Percentiles rank a stretch among this genome's conserved stretches.
These are phyloP conservation scores for Rhombomys opimus DNA, from an alignment of 2,113 vertebrate genomes.

Conservation along the genomic window DNA sequence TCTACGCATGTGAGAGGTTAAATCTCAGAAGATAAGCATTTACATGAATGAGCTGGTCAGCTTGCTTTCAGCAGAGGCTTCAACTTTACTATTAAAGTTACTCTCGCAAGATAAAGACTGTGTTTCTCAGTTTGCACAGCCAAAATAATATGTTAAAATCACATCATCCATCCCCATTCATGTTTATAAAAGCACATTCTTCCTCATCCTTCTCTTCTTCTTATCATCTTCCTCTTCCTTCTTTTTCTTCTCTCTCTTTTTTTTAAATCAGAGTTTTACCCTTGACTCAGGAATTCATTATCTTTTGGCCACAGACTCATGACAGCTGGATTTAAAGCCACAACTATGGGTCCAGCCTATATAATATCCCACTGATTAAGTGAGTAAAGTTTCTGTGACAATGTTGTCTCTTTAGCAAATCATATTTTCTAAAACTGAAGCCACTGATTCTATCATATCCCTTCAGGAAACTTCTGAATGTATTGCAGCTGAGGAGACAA, in stretches of 20 bases:
- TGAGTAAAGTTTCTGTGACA: conserved; percentile 8
- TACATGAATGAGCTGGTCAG: not conserved
- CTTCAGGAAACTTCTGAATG: not conserved
- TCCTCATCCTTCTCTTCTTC: not conserved
- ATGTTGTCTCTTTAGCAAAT: not conserved
- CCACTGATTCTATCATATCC: not conserved
- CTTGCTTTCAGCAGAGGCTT: not conserved
- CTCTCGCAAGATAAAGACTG: not conserved
- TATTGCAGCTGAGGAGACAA: not conserved
- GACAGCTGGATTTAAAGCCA: not conserved
- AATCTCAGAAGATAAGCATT: not conserved
- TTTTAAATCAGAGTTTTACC: not conserved
- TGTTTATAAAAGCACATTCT: not conserved
- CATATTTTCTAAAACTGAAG: not conserved
- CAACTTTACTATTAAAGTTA: not conserved
- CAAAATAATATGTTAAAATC: not conserved
- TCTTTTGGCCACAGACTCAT: too few species aligned
- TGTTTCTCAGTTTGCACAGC: too few species aligned
- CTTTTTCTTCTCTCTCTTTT: not conserved
- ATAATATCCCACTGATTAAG: not conserved
- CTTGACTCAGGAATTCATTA: not conserved
- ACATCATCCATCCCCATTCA: too few species aligned
- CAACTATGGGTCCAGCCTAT: not conserved
- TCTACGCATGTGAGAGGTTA: not conserved
- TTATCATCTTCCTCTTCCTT: not conserved